A percentile compares a stretch with the other conserved stretches of the same genome.
These are phyloP conservation scores for Phragmatobia fuliginosa DNA, from an alignment of 2,888 invertebrate genomes.

Conservation along the genomic window DNA sequence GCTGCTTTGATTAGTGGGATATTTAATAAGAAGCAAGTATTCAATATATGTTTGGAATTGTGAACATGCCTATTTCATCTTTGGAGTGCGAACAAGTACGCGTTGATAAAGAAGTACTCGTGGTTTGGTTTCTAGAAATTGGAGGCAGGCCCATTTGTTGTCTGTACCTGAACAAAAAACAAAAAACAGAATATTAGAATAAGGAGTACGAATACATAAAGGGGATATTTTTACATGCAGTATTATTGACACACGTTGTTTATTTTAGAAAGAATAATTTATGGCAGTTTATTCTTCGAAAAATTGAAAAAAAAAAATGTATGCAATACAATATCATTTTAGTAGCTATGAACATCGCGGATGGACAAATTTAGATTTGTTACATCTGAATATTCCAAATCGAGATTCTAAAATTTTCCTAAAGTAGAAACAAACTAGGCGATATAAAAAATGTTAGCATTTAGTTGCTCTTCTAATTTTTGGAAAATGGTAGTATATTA, in stretches of 20 bases:
- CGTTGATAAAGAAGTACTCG: constrained; percentile 49
- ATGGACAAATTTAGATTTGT: not conserved
- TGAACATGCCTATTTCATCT: constrained; percentile 52
- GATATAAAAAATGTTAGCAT: constrained; percentile 25
- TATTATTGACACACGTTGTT: not conserved
- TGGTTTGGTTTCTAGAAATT: constrained; percentile 63
- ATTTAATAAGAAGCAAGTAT: not conserved
- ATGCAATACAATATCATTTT: too few species aligned
- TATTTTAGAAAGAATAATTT: not conserved
- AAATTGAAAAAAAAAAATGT: too few species aligned
- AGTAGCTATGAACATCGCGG: not conserved
- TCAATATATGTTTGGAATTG: not conserved
- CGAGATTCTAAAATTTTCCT: not conserved
- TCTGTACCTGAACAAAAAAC: constrained; percentile 60
- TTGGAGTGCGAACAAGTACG: constrained; percentile 55
- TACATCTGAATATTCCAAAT: not conserved
- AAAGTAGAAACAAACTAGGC: constrained; percentile 17
- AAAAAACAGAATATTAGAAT: not conserved
- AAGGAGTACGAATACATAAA: not conserved
- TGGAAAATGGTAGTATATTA: not conserved
- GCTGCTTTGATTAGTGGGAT: constrained; percentile 8
- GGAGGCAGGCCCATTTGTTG: constrained; percentile 58
- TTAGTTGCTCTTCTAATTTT: constrained; percentile 23
- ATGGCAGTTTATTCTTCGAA: too few species aligned
- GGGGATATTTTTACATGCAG: not conserved